Evolutionary conservation across 2,113 vertebrate species (phyloP).

Genomic region (Actenoides lindsayi): DNA sequence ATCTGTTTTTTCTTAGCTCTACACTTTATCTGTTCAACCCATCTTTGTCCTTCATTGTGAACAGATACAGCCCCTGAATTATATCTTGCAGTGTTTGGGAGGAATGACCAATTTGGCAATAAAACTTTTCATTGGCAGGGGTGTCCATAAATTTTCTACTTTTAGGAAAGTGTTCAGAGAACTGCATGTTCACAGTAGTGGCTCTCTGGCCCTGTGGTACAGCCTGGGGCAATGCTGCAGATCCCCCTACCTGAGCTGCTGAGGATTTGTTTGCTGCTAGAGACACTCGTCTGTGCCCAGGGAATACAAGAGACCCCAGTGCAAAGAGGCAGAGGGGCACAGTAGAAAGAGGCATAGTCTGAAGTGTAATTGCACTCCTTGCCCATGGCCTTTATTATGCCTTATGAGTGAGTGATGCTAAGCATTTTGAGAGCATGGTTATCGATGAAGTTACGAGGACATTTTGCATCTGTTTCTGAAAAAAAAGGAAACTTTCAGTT

Average conservation of each 20-base stretch:
- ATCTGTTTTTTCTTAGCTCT: background rate
- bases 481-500: background rate
- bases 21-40: background rate
- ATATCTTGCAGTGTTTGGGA: background rate
- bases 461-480: background rate
- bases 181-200: background rate
- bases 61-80: background rate
- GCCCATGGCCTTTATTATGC: background rate
- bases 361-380: background rate
- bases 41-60: background rate
- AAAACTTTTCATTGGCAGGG: accelerated
- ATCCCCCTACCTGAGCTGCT: background rate
- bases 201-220: background rate
- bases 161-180: background rate
- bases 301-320: background rate
- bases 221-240: background rate
- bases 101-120: background rate
- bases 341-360: background rate
- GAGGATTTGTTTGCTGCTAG: background rate
- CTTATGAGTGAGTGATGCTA: background rate
- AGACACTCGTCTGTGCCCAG: background rate
- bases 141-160: background rate
- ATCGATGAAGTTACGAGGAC: background rate
- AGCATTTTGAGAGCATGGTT: background rate
- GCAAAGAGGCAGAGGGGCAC: background rate